These are phyloP conservation scores for Neodiprion lecontei DNA, from an alignment of 1,140 invertebrate species.

Conservation along the genomic window DNA sequence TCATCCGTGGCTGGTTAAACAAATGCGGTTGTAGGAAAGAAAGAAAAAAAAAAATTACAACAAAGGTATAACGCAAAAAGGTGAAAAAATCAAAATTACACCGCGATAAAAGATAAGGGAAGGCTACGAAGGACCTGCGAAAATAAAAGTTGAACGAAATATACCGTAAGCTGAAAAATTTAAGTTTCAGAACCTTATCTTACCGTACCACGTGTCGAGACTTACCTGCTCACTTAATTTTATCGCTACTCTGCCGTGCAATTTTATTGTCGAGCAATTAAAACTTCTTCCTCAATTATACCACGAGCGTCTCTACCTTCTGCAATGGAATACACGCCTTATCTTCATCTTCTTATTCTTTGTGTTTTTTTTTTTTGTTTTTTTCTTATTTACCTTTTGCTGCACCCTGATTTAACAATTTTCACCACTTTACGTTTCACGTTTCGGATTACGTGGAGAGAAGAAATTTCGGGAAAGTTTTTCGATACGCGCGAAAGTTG, in stretches of 20 bases:
- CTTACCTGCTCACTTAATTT: not conserved
- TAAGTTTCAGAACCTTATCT: not conserved
- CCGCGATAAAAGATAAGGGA: too few species aligned
- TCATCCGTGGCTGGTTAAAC: conserved; percentile 21
- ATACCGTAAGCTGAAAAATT: not conserved
- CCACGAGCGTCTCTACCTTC: not conserved
- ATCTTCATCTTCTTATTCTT: not conserved
- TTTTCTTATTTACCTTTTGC: not conserved
- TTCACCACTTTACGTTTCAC: too few species aligned
- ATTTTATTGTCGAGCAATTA: not conserved
- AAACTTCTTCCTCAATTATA: not conserved
- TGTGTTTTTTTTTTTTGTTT: not conserved
- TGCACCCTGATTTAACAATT: too few species aligned
- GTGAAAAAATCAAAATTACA: not conserved
- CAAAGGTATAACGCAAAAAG: not conserved
- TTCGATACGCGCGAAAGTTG: too few species aligned
- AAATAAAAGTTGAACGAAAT: too few species aligned
- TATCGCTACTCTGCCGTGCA: not conserved
- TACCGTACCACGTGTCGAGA: not conserved
- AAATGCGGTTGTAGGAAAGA: not conserved
- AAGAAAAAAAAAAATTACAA: not conserved
- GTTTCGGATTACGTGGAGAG: too few species aligned
- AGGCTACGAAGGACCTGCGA: too few species aligned
- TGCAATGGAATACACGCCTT: not conserved
- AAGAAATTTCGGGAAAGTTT: too few species aligned